Evolutionary conservation across 1,140 invertebrate genomes (phyloP), one percentile per base, ranked within the genome.

Genomic region (Scaptomyza montana): DNA sequence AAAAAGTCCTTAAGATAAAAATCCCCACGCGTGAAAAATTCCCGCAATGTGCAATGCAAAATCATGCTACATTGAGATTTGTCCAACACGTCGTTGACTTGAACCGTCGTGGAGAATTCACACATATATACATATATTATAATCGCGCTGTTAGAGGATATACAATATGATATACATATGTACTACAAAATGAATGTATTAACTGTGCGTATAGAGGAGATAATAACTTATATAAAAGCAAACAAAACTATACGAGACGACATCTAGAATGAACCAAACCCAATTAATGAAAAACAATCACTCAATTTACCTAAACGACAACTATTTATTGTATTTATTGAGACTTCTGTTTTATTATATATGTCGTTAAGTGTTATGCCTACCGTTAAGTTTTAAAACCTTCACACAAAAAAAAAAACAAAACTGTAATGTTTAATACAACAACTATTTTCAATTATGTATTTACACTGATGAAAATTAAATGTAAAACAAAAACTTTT

Each of bases 41-140:
- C 19, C 5, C 19, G 41, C 10, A 47, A 63, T 21, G 45, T 78
- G 78, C 82, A 78, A 36, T 8, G 46, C 82, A 89, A 87, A 89
- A 87, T 87, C 82, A 87, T 87, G 82, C 76, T 55, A 82, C 78
- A 87, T 89, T 89, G 82, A 87, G 68, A 82, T 87, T 87, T 87
- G 80, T 87, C 82, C 82, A 87, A 63, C 82, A 87, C 82, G 82
- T 63, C 74, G 68, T 77, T 67, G 71, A 65, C 51, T 41, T 39
- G n/a, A 21, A n/a, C 41, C 64, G 50, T 33, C 33, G 30, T 59
- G 54, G 10, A 36, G 0, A 36, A 36, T 36, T 9, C 33, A 36
- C 9, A 36, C 9, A 36, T 2, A 36, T 46, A 19, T n/a, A 59
- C 67, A 67, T 53, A 54, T 68, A 59, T 43, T 50, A 61, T 61